Percentiles rank a stretch among this genome's conserved stretches.
These are phyloP conservation scores for Ramphastos sulfuratus DNA, from an alignment of 2,113 vertebrate species.

Conservation along the genomic window DNA sequence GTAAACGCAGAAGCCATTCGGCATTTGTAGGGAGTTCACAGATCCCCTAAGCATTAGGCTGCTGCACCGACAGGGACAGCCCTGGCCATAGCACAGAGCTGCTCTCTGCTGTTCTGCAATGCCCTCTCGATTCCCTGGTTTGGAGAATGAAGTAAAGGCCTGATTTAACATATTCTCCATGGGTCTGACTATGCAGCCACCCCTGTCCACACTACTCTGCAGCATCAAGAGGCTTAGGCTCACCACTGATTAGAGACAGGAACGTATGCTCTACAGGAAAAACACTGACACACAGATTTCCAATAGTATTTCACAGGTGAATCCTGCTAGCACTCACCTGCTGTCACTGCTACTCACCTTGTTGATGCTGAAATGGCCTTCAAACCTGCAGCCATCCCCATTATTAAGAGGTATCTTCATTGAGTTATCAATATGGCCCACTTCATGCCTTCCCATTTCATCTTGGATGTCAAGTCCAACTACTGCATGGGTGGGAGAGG, in stretches of 20 bases:
- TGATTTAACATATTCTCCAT: not conserved
- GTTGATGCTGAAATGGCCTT: slow-evolving; percentile 96
- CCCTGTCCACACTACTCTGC: not conserved
- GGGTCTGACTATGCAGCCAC: not conserved
- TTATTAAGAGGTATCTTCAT: slow-evolving; percentile 93
- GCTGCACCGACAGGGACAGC: not conserved
- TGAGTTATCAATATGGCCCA: slow-evolving; percentile 97
- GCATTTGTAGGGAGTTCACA: not conserved
- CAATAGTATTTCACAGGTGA: not conserved
- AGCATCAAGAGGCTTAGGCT: not conserved
- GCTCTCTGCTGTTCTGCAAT: not conserved
- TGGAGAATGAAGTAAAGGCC: not conserved
- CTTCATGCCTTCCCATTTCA: slow-evolving; percentile 98
- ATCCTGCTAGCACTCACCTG: not conserved
- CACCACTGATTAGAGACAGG: not conserved
- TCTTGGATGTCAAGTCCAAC: slow-evolving; percentile 98
- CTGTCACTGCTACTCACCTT: slow-evolving; percentile 79
- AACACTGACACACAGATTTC: not conserved
- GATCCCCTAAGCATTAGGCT: not conserved
- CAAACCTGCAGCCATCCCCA: slow-evolving; percentile 92
- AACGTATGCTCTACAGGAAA: not conserved
- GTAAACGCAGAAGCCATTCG: not conserved
- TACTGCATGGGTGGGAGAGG: slow-evolving; percentile 74
- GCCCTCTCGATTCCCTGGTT: not conserved
- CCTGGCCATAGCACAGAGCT: not conserved